Evolutionary conservation across 2,113 vertebrate species (phyloP).

Genomic region (Microtus ochrogaster): DNA sequence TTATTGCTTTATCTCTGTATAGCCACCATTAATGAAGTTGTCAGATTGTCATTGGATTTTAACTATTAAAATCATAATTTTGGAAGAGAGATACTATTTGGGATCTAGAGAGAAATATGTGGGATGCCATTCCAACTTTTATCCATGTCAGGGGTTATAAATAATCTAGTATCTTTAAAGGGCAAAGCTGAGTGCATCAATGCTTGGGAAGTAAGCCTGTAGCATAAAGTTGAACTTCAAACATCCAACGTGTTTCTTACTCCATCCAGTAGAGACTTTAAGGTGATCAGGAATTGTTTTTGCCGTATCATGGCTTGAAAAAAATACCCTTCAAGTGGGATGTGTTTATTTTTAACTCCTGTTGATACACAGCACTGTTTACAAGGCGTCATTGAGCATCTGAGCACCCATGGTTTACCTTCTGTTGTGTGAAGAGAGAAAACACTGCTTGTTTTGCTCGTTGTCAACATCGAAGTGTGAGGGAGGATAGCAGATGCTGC

Average conservation of each 20-base stretch:
- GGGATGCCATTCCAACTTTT: slow-evolving; percentile 28
- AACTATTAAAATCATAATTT: slow-evolving; percentile 57
- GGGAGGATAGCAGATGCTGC: slow-evolving; percentile 65
- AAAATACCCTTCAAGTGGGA: slow-evolving; percentile 13
- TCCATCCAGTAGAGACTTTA: neutral
- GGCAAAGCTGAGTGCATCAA: slow-evolving; percentile 54
- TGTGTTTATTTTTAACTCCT: slow-evolving; percentile 59
- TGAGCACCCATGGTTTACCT: slow-evolving; percentile 65
- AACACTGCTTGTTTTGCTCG: slow-evolving; percentile 56
- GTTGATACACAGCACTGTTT: slow-evolving; percentile 39
- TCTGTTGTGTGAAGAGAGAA: slow-evolving; percentile 76
- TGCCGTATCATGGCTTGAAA: neutral
- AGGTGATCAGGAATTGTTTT: slow-evolving; percentile 13
- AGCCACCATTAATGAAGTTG: slow-evolving; percentile 73
- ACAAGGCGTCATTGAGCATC: slow-evolving; percentile 59
- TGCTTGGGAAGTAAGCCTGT: slow-evolving; percentile 47
- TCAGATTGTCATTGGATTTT: slow-evolving; percentile 63
- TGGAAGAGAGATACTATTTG: slow-evolving; percentile 53
- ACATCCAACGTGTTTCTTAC: neutral
- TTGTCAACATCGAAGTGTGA: slow-evolving; percentile 29
- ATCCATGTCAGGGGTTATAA: slow-evolving; percentile 60
- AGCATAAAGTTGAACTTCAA: slow-evolving; percentile 27
- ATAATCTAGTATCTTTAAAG: slow-evolving; percentile 68
- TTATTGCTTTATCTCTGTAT: slow-evolving; percentile 65
- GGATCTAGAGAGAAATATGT: slow-evolving; percentile 21